Base-by-base conservation (phyloP, 92 coral and sea anemone genomes). In the Porites cylindrica region DNA sequence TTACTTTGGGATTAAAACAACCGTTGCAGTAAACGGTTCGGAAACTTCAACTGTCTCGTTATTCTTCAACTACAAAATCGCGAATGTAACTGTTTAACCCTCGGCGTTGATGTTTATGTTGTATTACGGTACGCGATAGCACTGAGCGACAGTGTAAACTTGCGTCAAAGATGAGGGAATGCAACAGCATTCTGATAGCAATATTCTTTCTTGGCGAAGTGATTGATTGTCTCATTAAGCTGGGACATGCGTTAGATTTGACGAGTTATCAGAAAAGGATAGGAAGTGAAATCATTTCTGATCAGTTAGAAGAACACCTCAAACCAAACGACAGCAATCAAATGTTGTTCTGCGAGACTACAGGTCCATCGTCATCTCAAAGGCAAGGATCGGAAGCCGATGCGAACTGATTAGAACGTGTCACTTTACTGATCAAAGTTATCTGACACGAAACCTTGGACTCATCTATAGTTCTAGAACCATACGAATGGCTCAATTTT, bases 141-240 rank as follows among this genome's bases (percentile, higher is more conserved):
- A 38, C 47, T 38, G 47, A 13, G 29, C 76, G 91, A 78, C 38
- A 75, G 20, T n/a, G 88, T 92, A 92, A 92, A 89, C 95, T 92
- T 75, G 90, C 85, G 92, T 85, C 95, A 69, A 79, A 81, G 60
- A 24, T 77, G 53, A 60, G 58, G 23, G 50, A 59, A 82, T 70
- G 75, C 53, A 19, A 10, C 3, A 81, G 61, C 86, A 17, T 16
- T 29, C 32, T 18, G 78, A 82, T 81, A 81, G 75, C 68, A 19
- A 21, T 17, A 9, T 53, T 54, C 32, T 38, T 81, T 26, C 69
- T 58, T 10, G n/a, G 50, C 70, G 70, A 81, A 32, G 61, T 89
- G 88, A 89, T 85, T 92, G 92, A 92, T 58, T 72, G 72, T 77
- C 81, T 88, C 77, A 79, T 91, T 80, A 74, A 77, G 24, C 17